Conservation (phyloP, 2,113 vertebrate species). For the Coptodon rendalli region DNA sequence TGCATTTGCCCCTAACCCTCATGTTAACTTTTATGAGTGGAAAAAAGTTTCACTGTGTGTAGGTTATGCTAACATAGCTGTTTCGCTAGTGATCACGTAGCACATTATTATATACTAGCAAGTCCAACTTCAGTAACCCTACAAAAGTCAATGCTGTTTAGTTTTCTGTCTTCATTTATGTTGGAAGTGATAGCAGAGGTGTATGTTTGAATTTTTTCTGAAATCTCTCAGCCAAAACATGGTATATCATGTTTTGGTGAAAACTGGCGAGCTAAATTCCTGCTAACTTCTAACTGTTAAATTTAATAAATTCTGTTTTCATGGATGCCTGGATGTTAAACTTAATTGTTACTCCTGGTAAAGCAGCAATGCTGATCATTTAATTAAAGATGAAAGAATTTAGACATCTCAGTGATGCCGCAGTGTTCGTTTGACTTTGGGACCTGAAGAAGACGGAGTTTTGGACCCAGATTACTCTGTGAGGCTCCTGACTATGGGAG, state of each 20-base stretch:
- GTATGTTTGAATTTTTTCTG: neutral
- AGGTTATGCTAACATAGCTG: neutral
- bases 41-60: neutral
- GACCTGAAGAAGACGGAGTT: accelerated
- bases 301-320: neutral
- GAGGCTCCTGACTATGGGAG: neutral
- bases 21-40: neutral
- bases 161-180: neutral
- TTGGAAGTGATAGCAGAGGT: neutral
- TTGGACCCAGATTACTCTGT: neutral
- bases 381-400: neutral
- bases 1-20: neutral
- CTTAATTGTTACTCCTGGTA: neutral
- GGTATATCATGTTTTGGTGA: accelerated
- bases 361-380: neutral
- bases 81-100: neutral
- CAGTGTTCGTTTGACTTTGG: neutral
- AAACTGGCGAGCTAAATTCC: neutral
- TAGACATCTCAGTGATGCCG: neutral
- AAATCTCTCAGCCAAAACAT: neutral
- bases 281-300: neutral
- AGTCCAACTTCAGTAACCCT: neutral
- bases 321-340: neutral
- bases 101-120: neutral
- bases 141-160: neutral